Evolutionary conservation across 2,113 vertebrate species (phyloP).

Genomic region (Alligator mississippiensis): DNA sequence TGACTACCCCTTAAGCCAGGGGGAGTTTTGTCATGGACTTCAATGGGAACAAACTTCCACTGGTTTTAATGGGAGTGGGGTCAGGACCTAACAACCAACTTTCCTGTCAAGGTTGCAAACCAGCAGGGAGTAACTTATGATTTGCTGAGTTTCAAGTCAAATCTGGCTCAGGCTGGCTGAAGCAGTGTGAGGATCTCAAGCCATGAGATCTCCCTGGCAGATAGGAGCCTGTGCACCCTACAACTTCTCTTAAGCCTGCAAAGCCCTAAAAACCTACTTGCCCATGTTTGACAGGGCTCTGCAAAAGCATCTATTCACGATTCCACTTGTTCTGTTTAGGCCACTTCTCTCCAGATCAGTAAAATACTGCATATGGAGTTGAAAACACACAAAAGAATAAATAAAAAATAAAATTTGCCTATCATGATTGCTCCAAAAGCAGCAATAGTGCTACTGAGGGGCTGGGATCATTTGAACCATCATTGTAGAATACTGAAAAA

Average conservation of each 20-base stretch:
- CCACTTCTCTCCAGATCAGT: background rate
- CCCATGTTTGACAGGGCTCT: background rate
- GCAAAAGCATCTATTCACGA: background rate
- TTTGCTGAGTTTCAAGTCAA: background rate
- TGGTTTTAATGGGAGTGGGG: background rate
- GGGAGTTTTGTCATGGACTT: slow-evolving; percentile 51
- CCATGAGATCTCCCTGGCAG: background rate
- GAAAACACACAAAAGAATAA: background rate
- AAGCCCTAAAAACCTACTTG: background rate
- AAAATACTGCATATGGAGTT: background rate
- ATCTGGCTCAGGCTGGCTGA: background rate
- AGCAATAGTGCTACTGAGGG: background rate
- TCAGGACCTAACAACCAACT: slow-evolving; percentile 32
- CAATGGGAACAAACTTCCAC: slow-evolving; percentile 57
- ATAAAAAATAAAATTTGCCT: background rate
- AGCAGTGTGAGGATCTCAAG: background rate
- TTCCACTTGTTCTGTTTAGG: background rate
- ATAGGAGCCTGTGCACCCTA: background rate
- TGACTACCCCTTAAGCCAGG: slow-evolving; percentile 52
- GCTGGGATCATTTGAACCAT: background rate
- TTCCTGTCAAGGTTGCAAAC: background rate
- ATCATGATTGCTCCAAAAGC: background rate
- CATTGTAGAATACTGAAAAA: background rate
- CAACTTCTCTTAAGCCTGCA: background rate
- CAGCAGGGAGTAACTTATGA: background rate